Evolutionary conservation across 2,888 invertebrate species (phyloP).

Genomic region (Tenthredo amoena): DNA sequence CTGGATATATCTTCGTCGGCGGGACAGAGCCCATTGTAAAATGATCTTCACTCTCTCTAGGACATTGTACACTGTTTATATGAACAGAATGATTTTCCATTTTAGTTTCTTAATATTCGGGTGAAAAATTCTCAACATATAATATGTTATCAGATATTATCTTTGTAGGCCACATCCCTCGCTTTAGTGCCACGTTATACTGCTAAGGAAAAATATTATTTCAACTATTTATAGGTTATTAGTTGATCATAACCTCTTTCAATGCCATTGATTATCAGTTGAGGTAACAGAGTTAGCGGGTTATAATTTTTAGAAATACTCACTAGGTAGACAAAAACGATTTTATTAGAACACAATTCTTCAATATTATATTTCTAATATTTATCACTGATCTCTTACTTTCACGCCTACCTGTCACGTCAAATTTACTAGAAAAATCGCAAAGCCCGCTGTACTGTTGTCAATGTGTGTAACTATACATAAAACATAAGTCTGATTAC

Average conservation of each 20-base stretch:
- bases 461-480: background rate
- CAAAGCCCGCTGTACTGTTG: conserved; percentile 5
- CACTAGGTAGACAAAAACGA: background rate
- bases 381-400: background rate
- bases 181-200: conserved; percentile 22
- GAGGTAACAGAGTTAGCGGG: background rate
- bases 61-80: conserved; percentile 38
- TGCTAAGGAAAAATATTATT: background rate
- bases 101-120: background rate
- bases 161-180: conserved; percentile 21
- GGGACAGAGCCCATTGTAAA: conserved; percentile 64
- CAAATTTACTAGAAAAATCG: background rate
- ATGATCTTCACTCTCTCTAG: conserved; percentile 64
- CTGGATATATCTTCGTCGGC: conserved; percentile 64
- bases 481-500: background rate
- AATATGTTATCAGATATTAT: background rate
- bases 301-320: background rate
- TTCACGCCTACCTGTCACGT: background rate
- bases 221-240: background rate
- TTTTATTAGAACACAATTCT: background rate
- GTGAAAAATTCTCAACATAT: background rate
- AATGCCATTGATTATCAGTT: background rate
- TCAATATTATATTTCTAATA: background rate
- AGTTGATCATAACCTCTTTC: background rate
- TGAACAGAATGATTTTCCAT: conserved; percentile 71